Evolutionary conservation across 2,888 invertebrate species (phyloP).

Genomic region (Coremacera marginata): DNA sequence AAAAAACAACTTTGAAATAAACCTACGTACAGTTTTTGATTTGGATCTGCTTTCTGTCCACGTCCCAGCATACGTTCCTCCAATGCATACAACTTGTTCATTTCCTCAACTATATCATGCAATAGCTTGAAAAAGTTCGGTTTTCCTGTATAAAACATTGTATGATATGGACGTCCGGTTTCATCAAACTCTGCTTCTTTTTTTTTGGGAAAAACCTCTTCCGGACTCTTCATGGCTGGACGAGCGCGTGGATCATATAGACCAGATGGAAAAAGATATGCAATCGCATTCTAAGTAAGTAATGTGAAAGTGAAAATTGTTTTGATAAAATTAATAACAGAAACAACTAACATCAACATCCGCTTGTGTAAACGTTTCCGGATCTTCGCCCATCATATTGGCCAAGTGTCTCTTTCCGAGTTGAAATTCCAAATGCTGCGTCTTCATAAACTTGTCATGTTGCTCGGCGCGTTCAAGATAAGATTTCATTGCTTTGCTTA

Average conservation of each 20-base stretch:
- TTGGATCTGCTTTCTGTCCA: conserved; percentile 74
- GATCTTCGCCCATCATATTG: conserved; percentile 98
- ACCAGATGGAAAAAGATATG: conserved; percentile 96
- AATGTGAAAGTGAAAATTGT: not conserved
- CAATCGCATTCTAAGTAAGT: conserved; percentile 79
- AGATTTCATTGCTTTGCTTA: conserved; percentile 90
- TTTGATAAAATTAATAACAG: not conserved
- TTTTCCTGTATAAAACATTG: conserved; percentile 90
- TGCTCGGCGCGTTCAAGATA: conserved; percentile 86
- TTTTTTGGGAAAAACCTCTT: conserved; percentile 83
- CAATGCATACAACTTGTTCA: conserved; percentile 76
- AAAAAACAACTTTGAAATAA: not conserved
- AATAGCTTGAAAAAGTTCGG: conserved; percentile 84
- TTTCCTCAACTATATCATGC: conserved; percentile 78
- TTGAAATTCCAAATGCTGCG: conserved; percentile 83
- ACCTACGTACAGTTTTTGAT: conserved; percentile 72
- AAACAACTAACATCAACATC: conserved; percentile 82
- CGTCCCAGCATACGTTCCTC: conserved; percentile 80
- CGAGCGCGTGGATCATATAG: conserved; percentile 86
- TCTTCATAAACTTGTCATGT: conserved; percentile 87
- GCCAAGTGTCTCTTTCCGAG: conserved; percentile 96
- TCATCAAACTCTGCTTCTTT: conserved; percentile 93
- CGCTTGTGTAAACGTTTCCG: conserved; percentile 87
- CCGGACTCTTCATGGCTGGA: conserved; percentile 91
- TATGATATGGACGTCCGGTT: conserved; percentile 90